Base-by-base conservation (phyloP, 2,797 vertebrate genomes). In the Tachyglossus aculeatus region DNA sequence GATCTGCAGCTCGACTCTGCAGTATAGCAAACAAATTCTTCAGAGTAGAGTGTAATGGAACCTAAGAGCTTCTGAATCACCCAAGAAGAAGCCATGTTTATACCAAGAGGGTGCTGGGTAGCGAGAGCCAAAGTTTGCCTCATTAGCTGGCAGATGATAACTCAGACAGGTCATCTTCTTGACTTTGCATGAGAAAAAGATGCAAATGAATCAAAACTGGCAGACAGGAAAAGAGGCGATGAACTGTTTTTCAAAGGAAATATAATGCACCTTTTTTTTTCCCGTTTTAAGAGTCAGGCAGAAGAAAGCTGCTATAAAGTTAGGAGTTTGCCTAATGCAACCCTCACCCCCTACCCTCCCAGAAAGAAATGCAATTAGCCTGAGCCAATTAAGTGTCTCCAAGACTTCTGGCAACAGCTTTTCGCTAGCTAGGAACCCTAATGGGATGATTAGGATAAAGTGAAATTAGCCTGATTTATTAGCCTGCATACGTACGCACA, bases 291-390 rank as follows among this genome's bases (percentile, higher is more conserved):
- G 66, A 84, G 72, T 60, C 74, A 62, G 24, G 47, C 24, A 78
- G 60, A 71, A 77, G 73, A 68, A 25, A 41, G 53, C 61, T 58
- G 55, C 63, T 86, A 82, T 82, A 61, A 90, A 86, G 77, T 82
- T 77, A 86, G 70, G 67, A 88, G 72, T 77, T 86, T 84, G 71
- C 64, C 77, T 83, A 85, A 88, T 85, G 86, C 83, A 88, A 86
- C 77, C 84, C 72, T n/a, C n/a, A n/a, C n/a, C n/a, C n/a, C n/a
- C n/a, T n/a, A n/a, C n/a, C n/a, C n/a, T n/a, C n/a, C 55, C 73
- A 88, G 82, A 77, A 91, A 90, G 70, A 86, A 88, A 87, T 86
- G 86, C 82, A 90, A 89, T 89, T 88, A 90, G 87, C 84, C 87
- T 73, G 81, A 86, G 77, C 86, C 87, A 88, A 85, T 89, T 92